Evolutionary conservation across 2,888 invertebrate genomes (phyloP).

Genomic region (Galerucella nymphaeae): DNA sequence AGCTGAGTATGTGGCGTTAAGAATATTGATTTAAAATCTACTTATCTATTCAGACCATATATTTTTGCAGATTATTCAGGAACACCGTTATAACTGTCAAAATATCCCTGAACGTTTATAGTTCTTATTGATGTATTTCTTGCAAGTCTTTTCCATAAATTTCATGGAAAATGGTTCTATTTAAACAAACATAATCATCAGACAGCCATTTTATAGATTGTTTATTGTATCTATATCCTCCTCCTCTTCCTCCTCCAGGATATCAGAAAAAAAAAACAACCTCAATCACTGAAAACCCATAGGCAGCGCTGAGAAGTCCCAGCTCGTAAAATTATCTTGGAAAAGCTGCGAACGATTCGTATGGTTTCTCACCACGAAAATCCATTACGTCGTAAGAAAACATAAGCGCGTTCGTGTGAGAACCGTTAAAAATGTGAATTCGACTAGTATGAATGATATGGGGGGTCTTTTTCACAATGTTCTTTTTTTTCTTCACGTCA

Average conservation of each 20-base stretch:
- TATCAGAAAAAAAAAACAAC: conserved; percentile 26
- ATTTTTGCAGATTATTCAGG: too few species aligned
- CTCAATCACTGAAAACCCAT: conserved; percentile 24
- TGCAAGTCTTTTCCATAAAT: too few species aligned
- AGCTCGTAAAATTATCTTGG: conserved; percentile 38
- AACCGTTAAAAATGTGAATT: conserved; percentile 30
- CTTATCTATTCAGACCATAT: too few species aligned
- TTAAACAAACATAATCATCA: background rate
- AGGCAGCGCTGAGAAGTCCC: conserved; percentile 27
- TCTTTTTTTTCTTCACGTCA: background rate
- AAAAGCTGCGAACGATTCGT: conserved; percentile 24
- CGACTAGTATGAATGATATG: background rate
- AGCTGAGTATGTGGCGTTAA: too few species aligned
- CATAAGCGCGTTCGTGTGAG: conserved; percentile 36
- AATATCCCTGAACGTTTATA: too few species aligned
- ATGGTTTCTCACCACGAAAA: conserved; percentile 36
- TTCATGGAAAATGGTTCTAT: too few species aligned
- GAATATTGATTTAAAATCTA: too few species aligned
- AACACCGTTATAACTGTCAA: too few species aligned
- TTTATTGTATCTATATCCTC: background rate
- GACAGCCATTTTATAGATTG: background rate
- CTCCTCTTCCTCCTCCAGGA: background rate
- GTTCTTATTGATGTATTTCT: too few species aligned
- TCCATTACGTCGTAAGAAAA: conserved; percentile 38
- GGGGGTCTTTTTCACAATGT: conserved; percentile 4